Evolutionary conservation across 2,797 vertebrate genomes (phyloP), one percentile per base, ranked within the genome.

Genomic region (Ispidina picta): DNA sequence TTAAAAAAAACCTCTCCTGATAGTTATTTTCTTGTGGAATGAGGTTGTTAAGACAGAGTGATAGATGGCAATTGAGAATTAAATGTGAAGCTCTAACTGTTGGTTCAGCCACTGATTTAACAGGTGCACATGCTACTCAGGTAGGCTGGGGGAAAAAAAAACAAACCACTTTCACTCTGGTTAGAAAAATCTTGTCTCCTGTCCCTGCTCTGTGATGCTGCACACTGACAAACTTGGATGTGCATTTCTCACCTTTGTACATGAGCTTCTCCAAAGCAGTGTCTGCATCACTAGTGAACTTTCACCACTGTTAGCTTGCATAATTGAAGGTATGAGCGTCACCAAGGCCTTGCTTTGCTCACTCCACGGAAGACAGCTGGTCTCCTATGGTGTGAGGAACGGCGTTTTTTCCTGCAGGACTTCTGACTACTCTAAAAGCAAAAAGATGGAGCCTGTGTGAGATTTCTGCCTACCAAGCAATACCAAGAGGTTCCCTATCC

Each of bases 301-400:
- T 18, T 8, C 72, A 8, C 29, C 71, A 2, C 56, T 9, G 58
- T 9, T 75, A 11, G 44, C n/a, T 23, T 8, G 1, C 16, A 1
- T 5, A 3, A 4, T 0, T 4, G 11, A 33, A 58, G 20, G 9
- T 5, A 0, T 1, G 2, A 29, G 19, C 5, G 8, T 6, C 28
- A 20, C 29, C 68, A 2, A 4, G 11, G 9, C 15, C 19, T n/a
- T 29, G 44, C 18, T 60, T 8, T 22, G 49, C 75, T 25, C 39
- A 2, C 39, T 8, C 58, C 26, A 14, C 1, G 12, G 39, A 23
- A 48, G 31, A 18, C 13, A 21, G 31, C 0, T 29, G 51, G 15
- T 37, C 37, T 44, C 28, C 0, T 20, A 10, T 4, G 19, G 0
- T 19, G 28, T 2, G 41, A 76, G 46, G 65, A 66, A 69, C 12